These are phyloP conservation scores for Nephrotoma guestfalica DNA, from an alignment of 2,888 invertebrate species.

Conservation along the genomic window DNA sequence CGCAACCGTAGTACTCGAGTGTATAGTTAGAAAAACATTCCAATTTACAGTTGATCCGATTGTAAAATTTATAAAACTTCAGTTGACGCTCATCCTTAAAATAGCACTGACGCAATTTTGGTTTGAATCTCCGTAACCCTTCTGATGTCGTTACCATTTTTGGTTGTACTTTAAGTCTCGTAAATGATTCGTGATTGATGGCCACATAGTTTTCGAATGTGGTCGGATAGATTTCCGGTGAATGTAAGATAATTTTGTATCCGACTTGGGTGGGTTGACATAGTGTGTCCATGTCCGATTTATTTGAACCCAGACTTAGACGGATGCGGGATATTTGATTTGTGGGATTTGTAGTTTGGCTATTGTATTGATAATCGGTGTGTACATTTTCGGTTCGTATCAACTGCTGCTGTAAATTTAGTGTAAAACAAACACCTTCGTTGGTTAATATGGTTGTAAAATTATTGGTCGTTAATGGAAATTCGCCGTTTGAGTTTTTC, in stretches of 20 bases:
- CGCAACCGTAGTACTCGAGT: neutral
- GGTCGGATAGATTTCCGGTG: neutral
- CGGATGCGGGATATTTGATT: neutral
- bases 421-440: neutral
- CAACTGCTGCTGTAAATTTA: neutral
- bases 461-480: neutral
- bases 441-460: neutral
- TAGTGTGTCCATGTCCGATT: neutral
- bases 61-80: neutral
- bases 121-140: neutral
- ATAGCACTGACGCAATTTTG: neutral
- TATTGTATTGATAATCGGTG: neutral
- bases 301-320: neutral
- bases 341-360: neutral
- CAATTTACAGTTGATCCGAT: neutral
- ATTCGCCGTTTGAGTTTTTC: neutral
- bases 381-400: neutral
- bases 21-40: neutral
- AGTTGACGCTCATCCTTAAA: neutral
- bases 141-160: neutral
- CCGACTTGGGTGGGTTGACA: neutral
- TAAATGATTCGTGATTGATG: neutral
- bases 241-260: neutral
- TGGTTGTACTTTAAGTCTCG: neutral
- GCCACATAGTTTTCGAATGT: neutral